phyloP scores from a whole-genome alignment of 2,888 invertebrate genomes.

The Melanostoma scalare region DNA sequence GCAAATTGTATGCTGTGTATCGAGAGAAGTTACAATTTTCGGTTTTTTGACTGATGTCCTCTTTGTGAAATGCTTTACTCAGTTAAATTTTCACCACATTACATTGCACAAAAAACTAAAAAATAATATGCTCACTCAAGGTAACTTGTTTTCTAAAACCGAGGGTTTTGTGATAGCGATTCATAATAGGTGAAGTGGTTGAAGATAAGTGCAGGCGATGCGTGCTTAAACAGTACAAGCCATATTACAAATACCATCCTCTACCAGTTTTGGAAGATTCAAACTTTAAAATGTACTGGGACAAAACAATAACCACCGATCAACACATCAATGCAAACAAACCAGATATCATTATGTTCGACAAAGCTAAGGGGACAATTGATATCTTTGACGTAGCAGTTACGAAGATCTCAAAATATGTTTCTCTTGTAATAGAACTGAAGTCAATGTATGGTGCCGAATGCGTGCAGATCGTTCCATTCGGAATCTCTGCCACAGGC shows the following conservation, averaged over 20 bases:
- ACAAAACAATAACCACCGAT: neutral
- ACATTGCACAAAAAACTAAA: too few relatives aligned
- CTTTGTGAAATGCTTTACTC: too few relatives aligned
- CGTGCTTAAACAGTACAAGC: neutral
- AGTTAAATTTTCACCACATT: too few relatives aligned
- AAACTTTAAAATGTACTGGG: slow-evolving; percentile 5
- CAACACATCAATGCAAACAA: slow-evolving; percentile 1
- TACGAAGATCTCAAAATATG: slow-evolving; percentile 17
- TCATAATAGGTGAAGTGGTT: too few relatives aligned
- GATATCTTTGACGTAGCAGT: neutral
- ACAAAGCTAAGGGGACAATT: too few relatives aligned
- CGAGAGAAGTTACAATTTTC: too few relatives aligned
- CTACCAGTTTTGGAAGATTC: slow-evolving; percentile 5
- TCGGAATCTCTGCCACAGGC: neutral
- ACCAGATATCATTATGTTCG: neutral
- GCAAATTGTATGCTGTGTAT: too few relatives aligned
- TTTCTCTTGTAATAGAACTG: neutral
- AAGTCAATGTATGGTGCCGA: neutral
- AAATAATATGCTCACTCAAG: too few relatives aligned
- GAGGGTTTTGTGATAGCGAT: too few relatives aligned
- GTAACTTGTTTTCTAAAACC: too few relatives aligned
- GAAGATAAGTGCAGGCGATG: too few relatives aligned
- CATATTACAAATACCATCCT: slow-evolving; percentile 16
- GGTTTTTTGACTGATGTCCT: too few relatives aligned
- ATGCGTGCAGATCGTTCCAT: neutral